A percentile compares a stretch with the other conserved stretches of the same genome.
phyloP scores from a whole-genome alignment of 1,140 invertebrate species.

The Eciton burchellii region DNA sequence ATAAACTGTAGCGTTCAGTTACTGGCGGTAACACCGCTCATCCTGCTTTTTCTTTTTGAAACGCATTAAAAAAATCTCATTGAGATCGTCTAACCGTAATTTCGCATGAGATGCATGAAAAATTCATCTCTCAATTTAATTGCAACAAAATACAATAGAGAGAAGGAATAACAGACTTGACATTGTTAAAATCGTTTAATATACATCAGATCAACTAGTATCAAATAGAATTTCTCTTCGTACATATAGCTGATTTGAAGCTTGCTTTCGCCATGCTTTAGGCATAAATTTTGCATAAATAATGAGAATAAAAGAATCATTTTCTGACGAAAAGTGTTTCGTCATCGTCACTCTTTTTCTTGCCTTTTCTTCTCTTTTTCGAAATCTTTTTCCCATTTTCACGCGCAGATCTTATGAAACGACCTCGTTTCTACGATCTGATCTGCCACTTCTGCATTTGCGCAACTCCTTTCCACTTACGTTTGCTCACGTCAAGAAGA shows the following conservation, averaged over 20 bases:
- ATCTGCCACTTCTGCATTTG: constrained; percentile 16
- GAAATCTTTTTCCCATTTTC: not conserved
- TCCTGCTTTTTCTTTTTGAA: not conserved
- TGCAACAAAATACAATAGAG: constrained; percentile 1
- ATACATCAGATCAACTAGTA: not conserved
- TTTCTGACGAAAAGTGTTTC: no score
- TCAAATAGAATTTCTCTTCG: no score
- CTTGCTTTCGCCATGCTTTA: no score
- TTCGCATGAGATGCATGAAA: not conserved
- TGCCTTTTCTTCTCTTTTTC: not conserved
- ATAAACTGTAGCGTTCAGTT: not conserved
- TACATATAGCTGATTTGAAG: no score
- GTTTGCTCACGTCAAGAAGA: constrained; percentile 25
- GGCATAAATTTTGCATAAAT: no score
- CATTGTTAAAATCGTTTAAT: constrained; percentile 4
- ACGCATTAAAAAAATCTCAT: not conserved
- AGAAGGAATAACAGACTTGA: constrained; percentile 2
- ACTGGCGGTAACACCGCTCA: not conserved
- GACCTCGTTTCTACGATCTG: not conserved
- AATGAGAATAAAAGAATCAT: no score
- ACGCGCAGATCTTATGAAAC: not conserved
- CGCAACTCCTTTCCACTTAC: constrained; percentile 10
- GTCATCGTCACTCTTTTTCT: no score
- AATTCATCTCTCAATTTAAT: not conserved
- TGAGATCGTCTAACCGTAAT: not conserved